Base-by-base conservation (phyloP, 1,140 invertebrate genomes). In the Doryteuthis pealeii region DNA sequence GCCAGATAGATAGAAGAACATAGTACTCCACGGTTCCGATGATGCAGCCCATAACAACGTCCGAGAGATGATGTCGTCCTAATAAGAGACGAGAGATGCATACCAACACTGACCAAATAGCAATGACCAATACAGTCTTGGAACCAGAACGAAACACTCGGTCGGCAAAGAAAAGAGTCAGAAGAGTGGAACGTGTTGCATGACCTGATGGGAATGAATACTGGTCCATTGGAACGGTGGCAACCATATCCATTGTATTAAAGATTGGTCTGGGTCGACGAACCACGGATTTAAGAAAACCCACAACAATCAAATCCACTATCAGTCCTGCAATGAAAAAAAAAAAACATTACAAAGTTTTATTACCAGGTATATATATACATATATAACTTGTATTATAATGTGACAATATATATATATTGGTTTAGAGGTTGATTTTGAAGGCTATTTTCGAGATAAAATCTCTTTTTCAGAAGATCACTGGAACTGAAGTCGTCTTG, bases 131-230 rank as follows among this genome's bases (percentile, higher is more conserved):
- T 18, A 58, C 62, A 54, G 45, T 66, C 54, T 73, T 67, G 22
- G 69, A 69, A 80, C 67, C 78, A 58, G 72, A 71, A 62, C 6
- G 10, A 28, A 81, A 67, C 22, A 81, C 72, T 35, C 75, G 79
- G 12, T 79, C 40, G 4, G 79, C 66, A 33, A 86, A 76, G 72
- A 87, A 93, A 67, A 91, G 91, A 1, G 92, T 89, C 22, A 99
- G 87, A 83, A 95, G 92, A 15, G 92, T 90, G 14, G 95, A 91
- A 80, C 97, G 88, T n/a, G 95, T 96, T 1, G 95, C 91, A 88
- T 99, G 97, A 0, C 97, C 97, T 0, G 96, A 98, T 33, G 97
- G 97, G 87, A 99, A 99, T 45, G 96, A 96, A 85, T 93, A 98
- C 81, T 96, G 93, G 87, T 99, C 97, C 0, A 95, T 89, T 0